These are phyloP conservation scores for Phalanger gymnotis DNA, from an alignment of 2,797 vertebrate genomes.

Conservation along the genomic window DNA sequence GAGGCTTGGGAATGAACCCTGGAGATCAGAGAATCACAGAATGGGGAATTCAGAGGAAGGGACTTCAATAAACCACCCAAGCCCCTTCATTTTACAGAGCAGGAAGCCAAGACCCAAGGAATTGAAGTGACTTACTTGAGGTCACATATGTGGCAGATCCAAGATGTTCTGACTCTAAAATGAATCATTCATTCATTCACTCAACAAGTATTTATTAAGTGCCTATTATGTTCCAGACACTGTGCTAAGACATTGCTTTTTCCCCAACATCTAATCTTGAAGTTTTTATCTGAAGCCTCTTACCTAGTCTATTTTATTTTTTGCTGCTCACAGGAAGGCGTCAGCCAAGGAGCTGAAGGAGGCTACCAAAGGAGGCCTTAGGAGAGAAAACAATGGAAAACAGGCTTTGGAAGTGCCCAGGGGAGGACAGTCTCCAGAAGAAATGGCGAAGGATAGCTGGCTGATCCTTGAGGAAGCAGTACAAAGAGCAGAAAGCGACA, in stretches of 20 bases:
- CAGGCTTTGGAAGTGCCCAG: background rate
- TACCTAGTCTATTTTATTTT: background rate
- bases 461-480: background rate
- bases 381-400: conserved; percentile 5
- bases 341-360: background rate
- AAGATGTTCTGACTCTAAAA: background rate
- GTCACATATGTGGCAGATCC: background rate
- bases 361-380: background rate
- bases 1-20: background rate
- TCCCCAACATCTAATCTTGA: background rate
- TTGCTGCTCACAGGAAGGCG: background rate
- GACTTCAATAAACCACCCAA: background rate
- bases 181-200: background rate
- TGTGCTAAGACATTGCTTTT: background rate
- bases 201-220: background rate
- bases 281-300: background rate
- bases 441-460: background rate
- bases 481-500: background rate
- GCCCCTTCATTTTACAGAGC: background rate
- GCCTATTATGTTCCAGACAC: background rate
- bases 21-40: background rate
- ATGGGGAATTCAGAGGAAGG: background rate
- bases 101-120: background rate
- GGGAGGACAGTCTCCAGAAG: background rate
- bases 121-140: background rate